Evolutionary conservation across 2,888 invertebrate species (phyloP).

Genomic region (Hypena proboscidalis): DNA sequence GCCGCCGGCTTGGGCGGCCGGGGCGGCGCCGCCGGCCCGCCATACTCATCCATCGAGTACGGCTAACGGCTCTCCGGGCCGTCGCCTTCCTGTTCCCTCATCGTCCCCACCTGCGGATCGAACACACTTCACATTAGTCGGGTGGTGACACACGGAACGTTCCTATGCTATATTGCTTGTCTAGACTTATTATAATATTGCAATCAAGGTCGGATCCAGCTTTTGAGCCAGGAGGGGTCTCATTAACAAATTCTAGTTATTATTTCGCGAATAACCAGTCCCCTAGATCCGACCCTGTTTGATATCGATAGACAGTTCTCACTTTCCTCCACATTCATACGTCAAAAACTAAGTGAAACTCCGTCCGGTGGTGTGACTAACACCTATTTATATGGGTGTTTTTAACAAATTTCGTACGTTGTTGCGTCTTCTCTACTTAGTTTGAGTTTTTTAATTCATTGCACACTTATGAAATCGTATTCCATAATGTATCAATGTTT

Average conservation of each 20-base stretch:
- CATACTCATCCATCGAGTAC: slow-evolving; percentile 91
- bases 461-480: too few species aligned
- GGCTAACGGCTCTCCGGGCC: slow-evolving; percentile 87
- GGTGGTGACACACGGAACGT: slow-evolving; percentile 10
- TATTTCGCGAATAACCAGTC: too few species aligned
- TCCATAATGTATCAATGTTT: too few species aligned
- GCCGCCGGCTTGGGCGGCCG: slow-evolving; percentile 90
- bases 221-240: too few species aligned
- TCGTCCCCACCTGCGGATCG: slow-evolving; percentile 86
- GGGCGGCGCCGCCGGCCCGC: slow-evolving; percentile 91
- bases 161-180: not conserved
- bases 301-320: slow-evolving; percentile 24
- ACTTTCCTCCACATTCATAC: slow-evolving; percentile 35
- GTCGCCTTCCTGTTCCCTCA: slow-evolving; percentile 87
- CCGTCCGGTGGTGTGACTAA: slow-evolving; percentile 12
- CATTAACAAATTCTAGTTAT: too few species aligned
- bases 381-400: slow-evolving; percentile 6
- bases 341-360: slow-evolving; percentile 13
- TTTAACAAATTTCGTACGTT: too few species aligned
- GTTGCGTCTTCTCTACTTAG: slow-evolving; percentile 10
- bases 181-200: too few species aligned
- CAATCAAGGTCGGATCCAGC: too few species aligned
- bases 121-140: slow-evolving; percentile 41
- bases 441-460: not conserved
- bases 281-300: too few species aligned